Evolutionary conservation across 2,113 vertebrate species (phyloP), one percentile per base, ranked within the genome.

Genomic region (Cricetomys ansorgei): DNA sequence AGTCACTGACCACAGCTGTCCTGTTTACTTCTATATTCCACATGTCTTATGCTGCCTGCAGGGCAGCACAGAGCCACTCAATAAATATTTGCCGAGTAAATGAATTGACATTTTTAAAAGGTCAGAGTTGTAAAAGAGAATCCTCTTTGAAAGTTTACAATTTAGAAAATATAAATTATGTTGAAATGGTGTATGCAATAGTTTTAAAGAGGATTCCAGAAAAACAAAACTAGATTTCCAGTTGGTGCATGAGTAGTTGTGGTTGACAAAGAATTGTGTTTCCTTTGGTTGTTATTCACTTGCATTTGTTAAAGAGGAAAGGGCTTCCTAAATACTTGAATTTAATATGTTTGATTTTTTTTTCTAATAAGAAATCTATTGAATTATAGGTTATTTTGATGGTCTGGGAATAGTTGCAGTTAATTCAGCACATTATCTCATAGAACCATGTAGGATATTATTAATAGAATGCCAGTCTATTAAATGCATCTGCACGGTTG

Each of bases 291-390:
- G 79, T 76, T 97, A 10, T 75, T 81, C 96, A 83, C 50, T 97
- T 96, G 96, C 7, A 34, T 85, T 96, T 97, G 95, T 97, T 95
- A 95, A 65, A 94, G 37, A 94, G 88, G 72, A 96, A 98, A 89
- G 94, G 29, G 53, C 37, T 96, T 34, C 67, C 31, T 91, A 94
- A 97, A 95, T 97, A 94, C 85, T 98, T 98, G 94, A 65, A 23
- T 95, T 96, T 50, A 43, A 90, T 94, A 88, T 92, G 94, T 97
- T 98, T 72, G 87, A 79, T 93, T 77, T 25, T 88, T 25, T 88
- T 31, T 94, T 96, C 27, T 88, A 50, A 34, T 6, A 34, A 37
- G n/a, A 62, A 76, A 19, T 77, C 23, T 88, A 45, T 91, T 95
- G 65, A 94, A 19, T 64, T 95, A 0, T 59, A 7, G 96, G 53